Conservation (phyloP, 2,888 invertebrate species). For the Odontocerum albicorne region DNA sequence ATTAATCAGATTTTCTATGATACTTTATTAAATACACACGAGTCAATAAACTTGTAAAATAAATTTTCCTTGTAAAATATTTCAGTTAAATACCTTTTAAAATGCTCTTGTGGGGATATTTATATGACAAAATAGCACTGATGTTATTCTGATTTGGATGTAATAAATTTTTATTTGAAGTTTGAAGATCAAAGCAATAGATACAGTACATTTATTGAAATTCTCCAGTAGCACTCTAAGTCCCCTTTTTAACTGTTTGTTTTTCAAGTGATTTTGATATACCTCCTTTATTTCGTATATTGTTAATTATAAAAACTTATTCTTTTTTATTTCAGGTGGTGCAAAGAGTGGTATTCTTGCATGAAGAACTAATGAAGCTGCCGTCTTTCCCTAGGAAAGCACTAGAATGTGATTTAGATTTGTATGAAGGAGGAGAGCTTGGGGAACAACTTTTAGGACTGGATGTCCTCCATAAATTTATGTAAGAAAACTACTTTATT, state of each 20-base stretch:
- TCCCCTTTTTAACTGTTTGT: background rate
- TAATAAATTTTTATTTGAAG: no score
- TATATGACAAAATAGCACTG: no score
- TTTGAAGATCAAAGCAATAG: no score
- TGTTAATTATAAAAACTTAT: background rate
- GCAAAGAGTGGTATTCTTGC: conserved; percentile 95
- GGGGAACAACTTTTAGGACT: conserved; percentile 89
- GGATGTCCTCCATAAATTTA: conserved; percentile 97
- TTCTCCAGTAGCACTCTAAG: background rate
- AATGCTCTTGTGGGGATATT: no score
- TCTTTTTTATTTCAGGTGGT: conserved; percentile 65
- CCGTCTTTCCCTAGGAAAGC: conserved; percentile 98
- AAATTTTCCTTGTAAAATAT: no score
- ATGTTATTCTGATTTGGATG: no score
- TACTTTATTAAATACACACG: no score
- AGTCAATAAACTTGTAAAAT: no score
- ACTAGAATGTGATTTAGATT: conserved; percentile 91
- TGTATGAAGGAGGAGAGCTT: conserved; percentile 86
- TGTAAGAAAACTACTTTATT: conserved; percentile 48
- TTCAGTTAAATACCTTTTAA: no score
- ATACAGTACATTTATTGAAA: no score
- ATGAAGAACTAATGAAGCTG: conserved; percentile 97
- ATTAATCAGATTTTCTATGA: no score
- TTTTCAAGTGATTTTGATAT: background rate
- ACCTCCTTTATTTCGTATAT: background rate